These are phyloP conservation scores for Drosophila nigricruria DNA, from an alignment of 2,888 invertebrate genomes.

Conservation along the genomic window DNA sequence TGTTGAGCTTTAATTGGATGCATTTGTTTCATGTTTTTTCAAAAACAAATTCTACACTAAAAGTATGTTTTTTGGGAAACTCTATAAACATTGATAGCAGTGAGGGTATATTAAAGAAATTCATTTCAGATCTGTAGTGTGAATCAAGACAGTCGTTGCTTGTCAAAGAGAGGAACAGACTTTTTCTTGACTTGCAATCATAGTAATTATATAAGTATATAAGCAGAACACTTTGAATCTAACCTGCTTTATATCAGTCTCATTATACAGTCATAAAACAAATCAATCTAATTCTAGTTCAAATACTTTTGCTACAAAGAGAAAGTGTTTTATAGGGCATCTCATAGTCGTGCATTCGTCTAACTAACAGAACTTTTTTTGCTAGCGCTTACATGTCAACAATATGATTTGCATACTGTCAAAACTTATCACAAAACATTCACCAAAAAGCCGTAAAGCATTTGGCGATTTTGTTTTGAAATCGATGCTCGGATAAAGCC, in stretches of 20 bases:
- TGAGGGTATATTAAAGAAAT: not conserved
- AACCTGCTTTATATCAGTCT: not conserved
- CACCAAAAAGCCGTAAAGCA: slow-evolving; percentile 62
- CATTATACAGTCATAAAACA: not conserved
- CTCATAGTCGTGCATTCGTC: not conserved
- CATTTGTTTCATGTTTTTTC: not conserved
- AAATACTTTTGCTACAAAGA: not conserved
- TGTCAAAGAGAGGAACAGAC: not conserved
- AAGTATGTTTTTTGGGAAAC: not conserved
- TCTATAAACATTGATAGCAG: not conserved
- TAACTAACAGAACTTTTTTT: not conserved
- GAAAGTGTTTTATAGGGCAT: not conserved
- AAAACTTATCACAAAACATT: slow-evolving; percentile 70
- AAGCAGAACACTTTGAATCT: not conserved
- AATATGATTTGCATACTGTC: slow-evolving; percentile 71
- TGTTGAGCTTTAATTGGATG: not conserved
- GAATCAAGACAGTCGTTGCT: not conserved
- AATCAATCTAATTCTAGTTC: not conserved
- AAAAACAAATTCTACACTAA: not conserved
- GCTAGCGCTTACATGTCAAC: slow-evolving; percentile 10
- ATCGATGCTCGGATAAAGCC: slow-evolving; percentile 60
- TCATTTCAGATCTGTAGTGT: not conserved
- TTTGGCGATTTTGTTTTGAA: slow-evolving; percentile 62
- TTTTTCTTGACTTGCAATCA: too few species aligned
- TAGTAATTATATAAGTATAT: too few species aligned